These are phyloP conservation scores for Tetragnatha versicolor DNA, from an alignment of 1,140 invertebrate species.

Conservation along the genomic window DNA sequence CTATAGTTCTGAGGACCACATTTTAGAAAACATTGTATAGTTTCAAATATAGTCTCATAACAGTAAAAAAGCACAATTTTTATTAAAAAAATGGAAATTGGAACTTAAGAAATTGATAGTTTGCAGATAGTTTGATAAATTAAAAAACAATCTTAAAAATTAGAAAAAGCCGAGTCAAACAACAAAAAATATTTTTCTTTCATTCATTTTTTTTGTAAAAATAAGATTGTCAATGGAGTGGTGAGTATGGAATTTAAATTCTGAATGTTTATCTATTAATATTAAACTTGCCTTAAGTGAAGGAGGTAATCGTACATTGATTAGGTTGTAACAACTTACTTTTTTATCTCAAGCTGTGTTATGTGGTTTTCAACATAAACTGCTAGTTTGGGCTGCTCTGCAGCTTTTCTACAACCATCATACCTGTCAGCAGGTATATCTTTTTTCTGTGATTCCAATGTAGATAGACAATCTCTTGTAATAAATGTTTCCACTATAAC, in stretches of 20 bases:
- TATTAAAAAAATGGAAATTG: too few species aligned
- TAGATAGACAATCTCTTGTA: slow-evolving; percentile 85
- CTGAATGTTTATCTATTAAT: neutral
- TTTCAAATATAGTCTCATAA: too few species aligned
- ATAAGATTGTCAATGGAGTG: neutral
- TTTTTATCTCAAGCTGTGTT: slow-evolving; percentile 83
- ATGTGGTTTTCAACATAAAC: slow-evolving; percentile 89
- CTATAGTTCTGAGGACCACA: too few species aligned
- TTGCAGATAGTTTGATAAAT: too few species aligned
- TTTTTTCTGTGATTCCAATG: slow-evolving; percentile 75
- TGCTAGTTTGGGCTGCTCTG: slow-evolving; percentile 78
- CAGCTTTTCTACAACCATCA: slow-evolving; percentile 84
- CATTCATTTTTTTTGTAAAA: too few species aligned
- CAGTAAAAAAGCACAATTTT: too few species aligned
- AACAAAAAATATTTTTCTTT: too few species aligned
- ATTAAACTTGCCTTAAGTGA: neutral
- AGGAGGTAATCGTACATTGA: neutral
- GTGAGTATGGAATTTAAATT: neutral
- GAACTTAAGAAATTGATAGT: too few species aligned
- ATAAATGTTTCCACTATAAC: slow-evolving; percentile 79
- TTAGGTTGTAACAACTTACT: slow-evolving; percentile 65
- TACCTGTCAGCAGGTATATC: slow-evolving; percentile 92
- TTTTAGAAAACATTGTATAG: too few species aligned
- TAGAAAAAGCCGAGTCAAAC: too few species aligned
- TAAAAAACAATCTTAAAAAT: too few species aligned